Conservation (phyloP, 2,888 invertebrate species). For the Apamea sordens region DNA sequence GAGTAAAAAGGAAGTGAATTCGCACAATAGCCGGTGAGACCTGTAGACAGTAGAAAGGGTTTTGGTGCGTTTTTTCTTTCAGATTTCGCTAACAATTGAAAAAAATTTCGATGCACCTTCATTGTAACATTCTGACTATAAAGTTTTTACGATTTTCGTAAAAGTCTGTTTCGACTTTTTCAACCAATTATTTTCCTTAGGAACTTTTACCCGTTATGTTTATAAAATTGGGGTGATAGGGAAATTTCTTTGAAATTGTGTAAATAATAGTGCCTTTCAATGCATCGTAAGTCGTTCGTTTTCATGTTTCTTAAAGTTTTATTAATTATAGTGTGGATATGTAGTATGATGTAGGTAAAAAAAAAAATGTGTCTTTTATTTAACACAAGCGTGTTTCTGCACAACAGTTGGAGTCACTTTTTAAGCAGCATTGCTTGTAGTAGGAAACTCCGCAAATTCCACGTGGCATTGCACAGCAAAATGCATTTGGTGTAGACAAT, state of each 20-base stretch:
- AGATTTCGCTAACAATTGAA: constrained; percentile 22
- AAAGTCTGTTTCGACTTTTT: background rate
- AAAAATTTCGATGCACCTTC: constrained; percentile 30
- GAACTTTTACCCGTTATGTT: background rate
- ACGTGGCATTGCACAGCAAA: background rate
- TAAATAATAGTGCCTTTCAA: background rate
- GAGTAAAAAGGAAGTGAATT: constrained; percentile 57
- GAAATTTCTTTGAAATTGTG: background rate
- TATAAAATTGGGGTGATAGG: background rate
- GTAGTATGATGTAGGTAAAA: background rate
- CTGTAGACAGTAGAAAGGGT: constrained; percentile 38
- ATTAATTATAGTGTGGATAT: background rate
- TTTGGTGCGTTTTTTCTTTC: constrained; percentile 46
- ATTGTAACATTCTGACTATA: background rate
- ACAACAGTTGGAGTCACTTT: background rate
- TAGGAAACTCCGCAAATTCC: background rate
- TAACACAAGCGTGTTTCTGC: background rate
- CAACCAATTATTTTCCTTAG: background rate
- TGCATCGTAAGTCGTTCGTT: background rate
- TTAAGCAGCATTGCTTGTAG: background rate
- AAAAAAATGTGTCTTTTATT: background rate
- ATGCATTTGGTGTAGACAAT: background rate
- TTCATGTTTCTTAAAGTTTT: background rate
- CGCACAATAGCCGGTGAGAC: constrained; percentile 54
- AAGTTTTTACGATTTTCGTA: background rate